Evolutionary conservation across 2,888 invertebrate species (phyloP), one percentile per base, ranked within the genome.

Genomic region (Lithophane socia): DNA sequence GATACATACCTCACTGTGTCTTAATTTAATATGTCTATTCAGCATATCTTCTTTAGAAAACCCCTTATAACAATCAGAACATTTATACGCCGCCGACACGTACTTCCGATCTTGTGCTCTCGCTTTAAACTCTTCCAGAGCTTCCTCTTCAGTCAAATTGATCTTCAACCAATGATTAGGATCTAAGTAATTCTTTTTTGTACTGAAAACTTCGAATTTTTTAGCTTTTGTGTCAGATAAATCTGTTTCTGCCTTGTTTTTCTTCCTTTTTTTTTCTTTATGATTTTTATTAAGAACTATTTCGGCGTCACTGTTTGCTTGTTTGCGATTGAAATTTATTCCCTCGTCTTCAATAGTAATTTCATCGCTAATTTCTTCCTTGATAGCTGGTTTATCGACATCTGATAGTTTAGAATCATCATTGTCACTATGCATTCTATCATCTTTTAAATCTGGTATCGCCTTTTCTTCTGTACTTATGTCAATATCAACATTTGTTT

Each of bases 1-100:
- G n/a, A 68, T n/a, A 13, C 68, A 56, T 68, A 68, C 95, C 92
- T 93, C 92, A 89, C 89, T 90, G 77, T 95, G 95, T 65, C 92
- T 90, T 24, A 94, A 87, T 77, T 92, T 89, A 37, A 87, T 87
- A 85, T 95, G 95, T 63, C 95, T 90, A 21, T 90, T 90, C 71
- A 94, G 81, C 90, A 94, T 95, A 61, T 94, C 93, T 49, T 93
- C 93, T 74, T 93, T 93, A 0, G 95, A 94, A 78, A 95, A 95
- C 2, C 94, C 92, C 75, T 93, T 95, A 58, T 86, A 92, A 75
- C 95, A 95, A 65, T 92, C 91, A 7, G 86, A 86, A 77, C 95
- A 95, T 84, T 94, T 92, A 73, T 89, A 93, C 5, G 90, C 85
- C 0, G 95, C 94, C 3, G 90, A 84, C 52, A 92, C 75, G 83